Evolutionary conservation across 1,140 invertebrate species (phyloP).

Genomic region (Protaetia brevitarsis): DNA sequence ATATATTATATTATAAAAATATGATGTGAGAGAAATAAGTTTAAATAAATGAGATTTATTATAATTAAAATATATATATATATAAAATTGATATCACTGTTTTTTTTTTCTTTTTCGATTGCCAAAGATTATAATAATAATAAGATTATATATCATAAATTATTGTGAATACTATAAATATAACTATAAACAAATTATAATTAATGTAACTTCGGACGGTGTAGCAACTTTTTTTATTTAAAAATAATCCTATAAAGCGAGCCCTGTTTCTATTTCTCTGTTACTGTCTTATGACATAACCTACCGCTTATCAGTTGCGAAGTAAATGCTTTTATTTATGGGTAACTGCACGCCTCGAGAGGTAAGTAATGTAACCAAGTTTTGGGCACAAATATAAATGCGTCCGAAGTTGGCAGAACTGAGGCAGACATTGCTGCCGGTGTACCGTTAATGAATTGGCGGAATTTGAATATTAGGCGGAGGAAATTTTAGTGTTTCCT

Average conservation of each 20-base stretch:
- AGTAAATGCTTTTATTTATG: background rate
- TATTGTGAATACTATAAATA: background rate
- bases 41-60: no score
- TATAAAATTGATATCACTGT: background rate
- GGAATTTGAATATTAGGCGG: slow-evolving; percentile 16
- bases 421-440: no score
- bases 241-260: background rate
- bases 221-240: slow-evolving; percentile 10
- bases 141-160: no score
- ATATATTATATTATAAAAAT: slow-evolving; percentile 1
- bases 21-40: background rate
- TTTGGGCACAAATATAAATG: background rate
- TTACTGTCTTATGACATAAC: background rate
- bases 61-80: background rate
- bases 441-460: background rate
- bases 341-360: background rate
- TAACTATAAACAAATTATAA: background rate
- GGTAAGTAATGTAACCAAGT: background rate
- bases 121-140: slow-evolving; percentile 7
- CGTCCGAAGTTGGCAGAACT: background rate
- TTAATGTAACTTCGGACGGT: background rate
- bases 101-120: background rate
- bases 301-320: background rate
- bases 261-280: background rate
- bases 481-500: slow-evolving; percentile 6